A percentile compares a stretch with the other conserved stretches of the same genome.
Conservation (phyloP, 1,140 invertebrate species). For the Neodiprion pinetum region DNA sequence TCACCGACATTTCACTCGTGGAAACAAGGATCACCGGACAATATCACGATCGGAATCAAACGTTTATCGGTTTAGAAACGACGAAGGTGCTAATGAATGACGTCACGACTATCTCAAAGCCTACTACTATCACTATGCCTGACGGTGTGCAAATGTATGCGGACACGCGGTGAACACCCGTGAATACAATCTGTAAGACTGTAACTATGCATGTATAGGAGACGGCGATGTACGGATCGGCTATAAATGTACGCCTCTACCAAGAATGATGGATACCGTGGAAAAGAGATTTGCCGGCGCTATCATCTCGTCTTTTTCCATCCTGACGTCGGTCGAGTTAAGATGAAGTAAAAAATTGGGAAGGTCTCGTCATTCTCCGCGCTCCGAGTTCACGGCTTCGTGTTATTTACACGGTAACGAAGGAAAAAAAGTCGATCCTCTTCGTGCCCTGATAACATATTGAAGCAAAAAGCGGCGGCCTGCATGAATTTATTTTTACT, state of each 20-base stretch:
- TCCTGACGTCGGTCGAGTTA: too few species aligned
- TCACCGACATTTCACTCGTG: too few species aligned
- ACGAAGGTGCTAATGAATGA: not conserved
- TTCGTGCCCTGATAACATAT: too few species aligned
- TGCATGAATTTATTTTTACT: not conserved
- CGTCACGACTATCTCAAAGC: not conserved
- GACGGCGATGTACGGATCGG: not conserved
- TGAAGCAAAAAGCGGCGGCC: too few species aligned
- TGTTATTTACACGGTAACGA: too few species aligned
- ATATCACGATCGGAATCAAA: too few species aligned
- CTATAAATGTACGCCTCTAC: not conserved
- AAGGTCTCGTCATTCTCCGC: not conserved
- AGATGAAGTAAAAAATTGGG: not conserved
- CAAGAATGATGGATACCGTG: not conserved
- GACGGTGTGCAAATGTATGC: not conserved
- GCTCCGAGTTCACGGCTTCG: too few species aligned
- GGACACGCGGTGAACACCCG: not conserved
- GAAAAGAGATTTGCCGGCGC: not conserved
- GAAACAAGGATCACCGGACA: too few species aligned
- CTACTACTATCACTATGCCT: too few species aligned
- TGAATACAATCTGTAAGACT: not conserved
- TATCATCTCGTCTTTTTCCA: not conserved
- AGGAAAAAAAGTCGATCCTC: too few species aligned
- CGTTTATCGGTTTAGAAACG: too few species aligned
- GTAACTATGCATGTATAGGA: not conserved